phyloP scores from a whole-genome alignment of 2,888 invertebrate genomes.

The Heliconius ismenius region DNA sequence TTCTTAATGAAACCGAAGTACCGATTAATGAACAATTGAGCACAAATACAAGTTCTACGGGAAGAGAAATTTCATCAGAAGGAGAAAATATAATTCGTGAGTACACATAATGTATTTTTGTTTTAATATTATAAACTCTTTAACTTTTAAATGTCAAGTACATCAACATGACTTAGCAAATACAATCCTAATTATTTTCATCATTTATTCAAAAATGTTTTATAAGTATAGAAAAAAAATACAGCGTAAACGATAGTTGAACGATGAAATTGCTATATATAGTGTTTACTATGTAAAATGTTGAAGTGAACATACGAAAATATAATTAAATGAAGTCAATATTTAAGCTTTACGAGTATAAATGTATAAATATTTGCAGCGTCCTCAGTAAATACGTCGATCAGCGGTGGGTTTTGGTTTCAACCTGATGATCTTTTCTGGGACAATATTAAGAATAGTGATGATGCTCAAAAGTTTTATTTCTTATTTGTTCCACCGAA shows the following conservation, averaged over 20 bases:
- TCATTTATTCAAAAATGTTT: background rate
- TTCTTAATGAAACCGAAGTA: background rate
- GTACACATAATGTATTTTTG: background rate
- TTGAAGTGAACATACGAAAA: no score
- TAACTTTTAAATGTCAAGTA: background rate
- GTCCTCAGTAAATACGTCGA: background rate
- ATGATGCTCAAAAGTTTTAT: slow-evolving; percentile 48
- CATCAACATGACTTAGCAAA: background rate
- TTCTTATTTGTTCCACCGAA: slow-evolving; percentile 51
- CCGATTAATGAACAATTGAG: background rate
- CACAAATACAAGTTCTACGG: background rate
- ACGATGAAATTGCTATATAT: no score
- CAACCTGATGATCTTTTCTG: slow-evolving; percentile 43
- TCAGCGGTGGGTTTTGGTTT: slow-evolving; percentile 31
- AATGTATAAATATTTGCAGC: slow-evolving; percentile 15
- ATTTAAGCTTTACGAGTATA: background rate
- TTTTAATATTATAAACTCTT: background rate
- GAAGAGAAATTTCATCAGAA: background rate
- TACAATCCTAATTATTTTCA: background rate
- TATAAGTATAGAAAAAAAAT: background rate
- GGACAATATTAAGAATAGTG: slow-evolving; percentile 44
- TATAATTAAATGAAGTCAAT: no score
- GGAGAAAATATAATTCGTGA: background rate
- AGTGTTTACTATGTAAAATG: no score
- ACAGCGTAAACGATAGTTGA: no score